phyloP scores from a whole-genome alignment of 2,797 vertebrate genomes.

The Macropodus opercularis region DNA sequence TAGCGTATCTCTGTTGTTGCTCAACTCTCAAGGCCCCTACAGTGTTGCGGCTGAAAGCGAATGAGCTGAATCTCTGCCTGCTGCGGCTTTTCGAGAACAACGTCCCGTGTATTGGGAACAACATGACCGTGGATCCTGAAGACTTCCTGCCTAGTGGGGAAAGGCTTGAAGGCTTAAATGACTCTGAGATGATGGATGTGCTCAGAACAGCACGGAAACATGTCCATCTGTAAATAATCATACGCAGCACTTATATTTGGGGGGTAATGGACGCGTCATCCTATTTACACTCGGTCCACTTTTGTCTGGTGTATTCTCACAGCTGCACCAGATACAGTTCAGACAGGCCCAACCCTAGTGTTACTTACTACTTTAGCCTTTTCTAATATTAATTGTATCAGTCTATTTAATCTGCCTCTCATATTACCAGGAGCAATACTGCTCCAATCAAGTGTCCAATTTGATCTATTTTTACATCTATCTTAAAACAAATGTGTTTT shows the following conservation, averaged over 20 bases:
- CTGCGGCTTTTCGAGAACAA: too few species aligned
- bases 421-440: constrained; percentile 48
- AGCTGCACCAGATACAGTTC: not conserved
- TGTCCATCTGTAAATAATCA: constrained; percentile 48
- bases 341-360: too few species aligned
- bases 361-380: too few species aligned
- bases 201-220: constrained; percentile 31
- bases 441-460: constrained; percentile 49
- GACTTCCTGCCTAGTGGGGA: too few species aligned
- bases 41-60: constrained; percentile 47
- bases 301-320: too few species aligned
- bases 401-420: constrained; percentile 22
- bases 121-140: too few species aligned
- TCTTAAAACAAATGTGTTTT: constrained; percentile 50
- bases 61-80: constrained; percentile 45
- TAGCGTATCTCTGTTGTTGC: constrained; percentile 36
- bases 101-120: too few species aligned
- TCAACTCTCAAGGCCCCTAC: constrained; percentile 27
- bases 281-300: not conserved
- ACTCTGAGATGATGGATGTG: too few species aligned
- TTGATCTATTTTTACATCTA: constrained; percentile 45
- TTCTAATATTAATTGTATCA: too few species aligned
- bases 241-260: constrained; percentile 5
- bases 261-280: not conserved
- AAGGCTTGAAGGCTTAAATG: too few species aligned